Percentiles rank a stretch among this genome's conserved stretches.
Evolutionary conservation across 23 tunicate species (phyloP).

Genomic region (Halocynthia roretzi): DNA sequence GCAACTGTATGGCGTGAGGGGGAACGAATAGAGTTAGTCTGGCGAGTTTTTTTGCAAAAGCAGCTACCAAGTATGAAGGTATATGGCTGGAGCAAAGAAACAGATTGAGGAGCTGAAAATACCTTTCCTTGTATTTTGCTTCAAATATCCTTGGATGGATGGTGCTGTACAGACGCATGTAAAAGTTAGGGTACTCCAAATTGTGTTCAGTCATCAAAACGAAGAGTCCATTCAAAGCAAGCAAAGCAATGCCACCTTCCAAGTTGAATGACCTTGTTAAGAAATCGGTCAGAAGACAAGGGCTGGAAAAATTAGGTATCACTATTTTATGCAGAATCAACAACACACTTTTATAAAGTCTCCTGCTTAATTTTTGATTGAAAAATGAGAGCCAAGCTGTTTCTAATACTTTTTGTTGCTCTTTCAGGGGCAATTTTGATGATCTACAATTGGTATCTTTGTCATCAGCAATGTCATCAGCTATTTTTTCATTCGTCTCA

Average conservation of each 20-base stretch:
- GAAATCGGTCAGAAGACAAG: slow-evolving; percentile 72
- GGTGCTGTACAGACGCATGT: slow-evolving; percentile 57
- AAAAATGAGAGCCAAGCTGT: slow-evolving; percentile 65
- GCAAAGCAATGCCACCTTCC: slow-evolving; percentile 74
- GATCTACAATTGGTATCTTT: background rate
- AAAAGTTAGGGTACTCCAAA: slow-evolving; percentile 74
- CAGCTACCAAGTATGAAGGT: slow-evolving; percentile 64
- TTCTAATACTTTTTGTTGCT: slow-evolving; percentile 40
- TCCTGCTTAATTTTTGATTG: slow-evolving; percentile 31
- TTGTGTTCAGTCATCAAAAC: slow-evolving; percentile 68
- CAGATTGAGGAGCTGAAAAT: slow-evolving; percentile 55
- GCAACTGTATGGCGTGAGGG: slow-evolving; percentile 30
- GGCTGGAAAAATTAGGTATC: slow-evolving; percentile 74
- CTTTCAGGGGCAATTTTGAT: background rate
- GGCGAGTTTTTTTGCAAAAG: slow-evolving; percentile 82
- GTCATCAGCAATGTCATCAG: slow-evolving; percentile 4
- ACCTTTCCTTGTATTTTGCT: slow-evolving; percentile 56
- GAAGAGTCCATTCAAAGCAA: slow-evolving; percentile 66
- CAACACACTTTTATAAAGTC: slow-evolving; percentile 41
- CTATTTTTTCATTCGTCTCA: background rate
- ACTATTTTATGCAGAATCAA: slow-evolving; percentile 37
- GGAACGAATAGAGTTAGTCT: slow-evolving; percentile 61
- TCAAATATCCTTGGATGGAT: slow-evolving; percentile 88
- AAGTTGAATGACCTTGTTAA: slow-evolving; percentile 37
- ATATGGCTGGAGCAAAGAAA: slow-evolving; percentile 75